These are phyloP conservation scores for Galendromus occidentalis DNA, from an alignment of 1,140 invertebrate genomes.

Conservation along the genomic window DNA sequence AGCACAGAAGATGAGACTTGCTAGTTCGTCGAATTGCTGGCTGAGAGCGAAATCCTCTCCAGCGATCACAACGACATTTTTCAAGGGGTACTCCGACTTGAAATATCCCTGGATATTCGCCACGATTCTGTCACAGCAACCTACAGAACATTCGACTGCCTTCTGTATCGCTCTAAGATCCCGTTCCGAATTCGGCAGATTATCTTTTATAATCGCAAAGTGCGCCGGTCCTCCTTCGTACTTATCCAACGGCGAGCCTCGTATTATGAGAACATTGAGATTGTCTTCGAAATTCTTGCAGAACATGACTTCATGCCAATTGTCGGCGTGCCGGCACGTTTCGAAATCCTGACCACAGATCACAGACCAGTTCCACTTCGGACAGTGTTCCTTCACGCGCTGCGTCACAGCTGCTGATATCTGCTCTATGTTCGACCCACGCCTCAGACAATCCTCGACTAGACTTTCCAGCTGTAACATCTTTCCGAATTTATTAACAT, in stretches of 20 bases:
- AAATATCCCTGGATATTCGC: not conserved
- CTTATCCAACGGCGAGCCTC: not conserved
- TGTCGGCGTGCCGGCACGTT: not conserved
- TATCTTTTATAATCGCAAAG: not conserved
- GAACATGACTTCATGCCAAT: not conserved
- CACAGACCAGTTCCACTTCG: slow-evolving; percentile 6
- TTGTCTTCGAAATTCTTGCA: not conserved
- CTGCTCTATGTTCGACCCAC: not conserved
- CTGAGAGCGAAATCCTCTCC: slow-evolving; percentile 6
- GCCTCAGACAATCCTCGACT: no score
- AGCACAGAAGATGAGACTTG: not conserved
- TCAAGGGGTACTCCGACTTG: not conserved
- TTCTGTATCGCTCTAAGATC: not conserved
- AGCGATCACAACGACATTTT: not conserved
- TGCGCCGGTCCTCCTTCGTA: not conserved
- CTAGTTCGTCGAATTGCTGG: not conserved
- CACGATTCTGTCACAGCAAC: not conserved
- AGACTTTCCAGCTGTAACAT: no score
- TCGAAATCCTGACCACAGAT: not conserved
- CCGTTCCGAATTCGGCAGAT: not conserved
- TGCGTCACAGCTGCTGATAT: not conserved
- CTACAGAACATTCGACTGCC: not conserved
- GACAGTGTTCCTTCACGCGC: not conserved
- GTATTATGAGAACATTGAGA: not conserved
- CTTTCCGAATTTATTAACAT: no score